Base-by-base conservation (phyloP, 2,113 vertebrate genomes). In the Beaufortia kweichowensis region DNA sequence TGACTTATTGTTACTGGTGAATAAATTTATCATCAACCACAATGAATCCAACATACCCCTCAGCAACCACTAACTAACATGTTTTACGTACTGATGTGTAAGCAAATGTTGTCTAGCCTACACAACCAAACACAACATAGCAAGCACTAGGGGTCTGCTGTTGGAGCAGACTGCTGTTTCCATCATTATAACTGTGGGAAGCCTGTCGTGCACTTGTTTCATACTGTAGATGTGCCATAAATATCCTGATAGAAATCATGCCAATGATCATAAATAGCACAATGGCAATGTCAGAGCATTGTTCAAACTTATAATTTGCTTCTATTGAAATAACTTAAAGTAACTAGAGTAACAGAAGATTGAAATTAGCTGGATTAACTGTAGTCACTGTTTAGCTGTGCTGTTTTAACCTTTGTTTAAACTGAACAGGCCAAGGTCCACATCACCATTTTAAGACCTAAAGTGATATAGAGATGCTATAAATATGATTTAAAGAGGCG, bases 141-240 rank as follows among this genome's bases (percentile, higher is more conserved):
- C 19, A 53, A 5, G 12, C 50, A n/a, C n/a, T 55, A 31, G 31
- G 28, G 21, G 46, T 55, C 66, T 31, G 19, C 29, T 69, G 4
- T 35, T 69, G 53, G 29, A 24, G 8, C 29, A 55, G n/a, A 33
- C 29, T 21, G n/a, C 67, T 69, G 29, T 68, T 10, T 50, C 9
- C 4, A 2, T 50, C 6, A 24, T 63, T n/a, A 39, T 24, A 29
- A 31, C 65, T 48, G 65, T 31, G 50, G 65, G 63, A 66, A 23
- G 63, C 17, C 1, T 46, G 28, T 29, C 50, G 19, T 33, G 10
- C 3, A 24, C 67, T 69, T 69, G 67, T 69, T 69, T 69, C 48
- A 69, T 35, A 33, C 21, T 53, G n/a, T 31, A 69, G 33, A 69
- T 23, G 67, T 35, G 53, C 29, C 31, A 12, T 53, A 55, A 35